Base-by-base conservation (phyloP, 2,113 vertebrate species). In the Orycteropus afer region DNA sequence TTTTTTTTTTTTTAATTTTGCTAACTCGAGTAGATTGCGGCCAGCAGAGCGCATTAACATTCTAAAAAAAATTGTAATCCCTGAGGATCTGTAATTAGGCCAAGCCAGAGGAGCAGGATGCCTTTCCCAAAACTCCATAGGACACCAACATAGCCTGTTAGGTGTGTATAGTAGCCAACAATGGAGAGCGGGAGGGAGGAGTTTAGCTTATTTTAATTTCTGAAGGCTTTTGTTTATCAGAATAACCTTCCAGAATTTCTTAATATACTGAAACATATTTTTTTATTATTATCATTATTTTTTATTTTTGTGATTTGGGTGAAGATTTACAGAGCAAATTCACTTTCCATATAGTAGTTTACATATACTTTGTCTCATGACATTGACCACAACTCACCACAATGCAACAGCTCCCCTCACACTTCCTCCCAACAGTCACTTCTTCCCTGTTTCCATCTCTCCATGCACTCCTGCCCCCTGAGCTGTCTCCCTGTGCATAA, bases 1-100 rank as follows among this genome's bases (percentile, higher is more conserved):
- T 59, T 91, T 97, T 47, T 71, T 89, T 95, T 95, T 67, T 49
- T 87, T 82, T 42, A 82, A 89, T n/a, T n/a, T 90, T 76, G 90
- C 45, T 83, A 1, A 57, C 92, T 59, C 69, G 94, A 84, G 74
- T 91, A 29, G n/a, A 6, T 25, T 25, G 89, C 94, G 77, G 86
- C 32, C 32, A 57, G 37, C 32, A 45, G 77, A 77, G 49, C 45
- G 17, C 5, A 14, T 92, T 61, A 93, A 45, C 32, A 40, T 93
- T 93, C 49, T 32, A 37, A 79, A 90, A 53, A 53, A 76, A 20
- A 7, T 22, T 13, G 23, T 20, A 45, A 25, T 25, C 47, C 59
- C 20, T 7, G 18, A 47, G 34, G 27, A 5, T 29, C 77, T 84
- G 83, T 71, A 25, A 18, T 53, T 20, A 51, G 77, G 53, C 65